phyloP scores from a whole-genome alignment of 2,888 invertebrate genomes.

The Tenthredo distinguenda region DNA sequence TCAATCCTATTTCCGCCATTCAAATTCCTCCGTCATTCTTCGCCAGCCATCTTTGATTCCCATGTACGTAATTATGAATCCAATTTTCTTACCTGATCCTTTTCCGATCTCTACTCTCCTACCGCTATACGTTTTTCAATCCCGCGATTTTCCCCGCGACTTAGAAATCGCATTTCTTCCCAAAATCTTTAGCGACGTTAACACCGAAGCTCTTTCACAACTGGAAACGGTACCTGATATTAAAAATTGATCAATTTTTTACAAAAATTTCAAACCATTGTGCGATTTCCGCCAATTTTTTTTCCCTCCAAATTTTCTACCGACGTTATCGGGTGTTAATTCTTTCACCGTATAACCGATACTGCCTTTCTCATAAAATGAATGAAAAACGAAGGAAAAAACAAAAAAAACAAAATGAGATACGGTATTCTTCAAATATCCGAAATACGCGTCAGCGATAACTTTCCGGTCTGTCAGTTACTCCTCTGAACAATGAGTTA shows the following conservation, averaged over 20 bases:
- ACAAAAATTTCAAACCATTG: too few species aligned
- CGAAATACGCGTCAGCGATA: not conserved
- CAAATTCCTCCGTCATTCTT: constrained; percentile 38
- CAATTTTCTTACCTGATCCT: constrained; percentile 44
- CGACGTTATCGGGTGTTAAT: too few species aligned
- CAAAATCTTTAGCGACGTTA: not conserved
- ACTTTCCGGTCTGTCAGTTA: not conserved
- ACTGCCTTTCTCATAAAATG: too few species aligned
- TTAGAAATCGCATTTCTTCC: not conserved
- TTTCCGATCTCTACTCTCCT: too few species aligned
- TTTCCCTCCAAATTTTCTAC: too few species aligned
- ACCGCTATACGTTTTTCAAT: not conserved
- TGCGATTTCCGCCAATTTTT: too few species aligned
- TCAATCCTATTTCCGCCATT: constrained; percentile 47
- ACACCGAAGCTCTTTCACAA: not conserved
- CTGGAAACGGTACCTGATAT: not conserved
- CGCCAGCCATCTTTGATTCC: constrained; percentile 35
- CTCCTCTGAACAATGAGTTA: constrained; percentile 30
- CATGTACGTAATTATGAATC: constrained; percentile 44
- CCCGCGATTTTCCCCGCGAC: not conserved
- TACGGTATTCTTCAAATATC: not conserved
- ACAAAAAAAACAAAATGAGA: not conserved
- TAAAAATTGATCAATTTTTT: not conserved
- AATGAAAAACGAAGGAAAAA: not conserved
- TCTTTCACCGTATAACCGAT: too few species aligned